Base-by-base conservation (phyloP, 2,113 vertebrate species). In the Cichladusa arquata region DNA sequence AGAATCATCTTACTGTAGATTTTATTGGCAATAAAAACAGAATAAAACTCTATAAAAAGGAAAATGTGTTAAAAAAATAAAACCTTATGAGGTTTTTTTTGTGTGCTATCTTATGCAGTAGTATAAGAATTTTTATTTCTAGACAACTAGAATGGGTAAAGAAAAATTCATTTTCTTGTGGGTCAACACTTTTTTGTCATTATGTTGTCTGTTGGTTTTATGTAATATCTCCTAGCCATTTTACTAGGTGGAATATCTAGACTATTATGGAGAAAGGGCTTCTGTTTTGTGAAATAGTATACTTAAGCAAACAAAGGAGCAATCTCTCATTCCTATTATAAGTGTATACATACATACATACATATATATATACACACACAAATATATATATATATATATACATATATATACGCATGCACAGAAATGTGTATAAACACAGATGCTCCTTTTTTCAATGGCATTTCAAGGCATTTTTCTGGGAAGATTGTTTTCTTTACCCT, bases 401-500 rank as follows among this genome's bases (percentile, higher is more conserved):
- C 36, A 24, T 11, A 18, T 36, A 9, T 36, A 9, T 36, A 9
- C 9, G 34, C 0, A 17, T 5, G 12, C 1, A 31, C 5, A 48
- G 5, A 44, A 22, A 36, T 5, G 23, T 45, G 3, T 36, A 93
- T 33, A 85, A 61, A 69, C 20, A 84, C 22, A 80, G 81, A 89
- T 90, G 18, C 16, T 64, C 58, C 60, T 51, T 50, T 54, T 66
- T 96, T 67, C 72, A 81, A 20, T 76, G 66, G 56, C n/a, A 73
- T 92, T 92, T 90, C 33, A 50, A 86, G 61, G 26, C 45, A 54
- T 60, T 93, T 42, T 72, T 58, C 67, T 72, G 57, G 14, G 62
- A 93, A 80, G 71, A 42, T 4, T 95, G 71, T 92, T 97, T 95
- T 90, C 85, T 97, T 97, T 97, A 96, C 93, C 96, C 96, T 97